A percentile compares a stretch with the other conserved stretches of the same genome.
Evolutionary conservation across 1,140 invertebrate species (phyloP).

Genomic region (Drosophila pectinifera): DNA sequence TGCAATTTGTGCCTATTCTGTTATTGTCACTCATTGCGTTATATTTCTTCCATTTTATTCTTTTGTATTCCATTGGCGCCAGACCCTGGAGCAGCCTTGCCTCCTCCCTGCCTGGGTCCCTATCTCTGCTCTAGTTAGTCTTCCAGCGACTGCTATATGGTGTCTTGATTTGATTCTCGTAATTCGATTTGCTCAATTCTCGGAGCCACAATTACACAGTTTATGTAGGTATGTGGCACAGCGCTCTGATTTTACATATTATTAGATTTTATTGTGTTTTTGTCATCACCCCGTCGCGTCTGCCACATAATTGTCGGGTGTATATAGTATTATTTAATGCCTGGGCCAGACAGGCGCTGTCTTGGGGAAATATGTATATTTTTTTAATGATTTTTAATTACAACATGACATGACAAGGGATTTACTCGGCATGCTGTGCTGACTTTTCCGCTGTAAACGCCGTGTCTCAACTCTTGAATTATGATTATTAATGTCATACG

Average conservation of each 20-base stretch:
- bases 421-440: conserved; percentile 61
- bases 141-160: conserved; percentile 26
- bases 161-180: conserved; percentile 48
- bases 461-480: conserved; percentile 64
- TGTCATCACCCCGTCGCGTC: conserved; percentile 15
- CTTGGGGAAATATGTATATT: conserved; percentile 30
- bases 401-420: conserved; percentile 81
- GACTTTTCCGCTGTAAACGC: conserved; percentile 74
- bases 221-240: conserved; percentile 45
- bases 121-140: conserved; percentile 33
- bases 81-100: conserved; percentile 40
- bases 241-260: conserved; percentile 8
- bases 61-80: conserved; percentile 65
- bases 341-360: conserved; percentile 27
- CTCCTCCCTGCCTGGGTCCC: conserved; percentile 9
- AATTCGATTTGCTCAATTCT: conserved; percentile 57
- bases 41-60: conserved; percentile 5
- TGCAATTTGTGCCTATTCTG: conserved; percentile 62
- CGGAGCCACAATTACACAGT: conserved; percentile 49
- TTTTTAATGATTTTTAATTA: conserved; percentile 76
- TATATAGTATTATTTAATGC: conserved; percentile 34
- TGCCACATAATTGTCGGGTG: conserved; percentile 35
- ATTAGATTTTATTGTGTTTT: conserved; percentile 35
- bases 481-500: conserved; percentile 81
- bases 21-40: conserved; percentile 48